These are phyloP conservation scores for Melanostigma gelatinosum DNA, from an alignment of 2,113 vertebrate species.

Conservation along the genomic window DNA sequence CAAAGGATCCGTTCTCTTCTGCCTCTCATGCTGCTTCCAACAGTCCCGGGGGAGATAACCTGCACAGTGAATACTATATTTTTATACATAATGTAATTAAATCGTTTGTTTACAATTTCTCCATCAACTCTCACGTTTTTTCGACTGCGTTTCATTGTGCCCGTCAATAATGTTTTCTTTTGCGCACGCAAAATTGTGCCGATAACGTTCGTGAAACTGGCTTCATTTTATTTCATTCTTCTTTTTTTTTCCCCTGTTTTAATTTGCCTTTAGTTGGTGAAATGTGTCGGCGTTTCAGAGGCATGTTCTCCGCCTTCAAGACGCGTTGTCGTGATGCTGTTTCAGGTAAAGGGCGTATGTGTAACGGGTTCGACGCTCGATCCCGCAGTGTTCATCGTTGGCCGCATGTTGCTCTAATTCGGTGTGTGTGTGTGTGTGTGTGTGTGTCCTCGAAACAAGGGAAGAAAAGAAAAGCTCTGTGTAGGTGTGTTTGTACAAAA, in stretches of 20 bases:
- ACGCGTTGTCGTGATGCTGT: slow-evolving; percentile 36
- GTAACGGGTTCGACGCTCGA: slow-evolving; percentile 28
- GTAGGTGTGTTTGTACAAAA: slow-evolving; percentile 53
- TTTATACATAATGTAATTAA: slow-evolving; percentile 79
- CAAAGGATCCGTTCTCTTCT: slow-evolving; percentile 34
- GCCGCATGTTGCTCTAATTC: slow-evolving; percentile 66
- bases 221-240: background rate
- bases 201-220: slow-evolving; percentile 17
- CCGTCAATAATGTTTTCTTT: slow-evolving; percentile 45
- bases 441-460: background rate
- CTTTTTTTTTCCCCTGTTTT: background rate
- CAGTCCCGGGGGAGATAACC: slow-evolving; percentile 46
- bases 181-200: slow-evolving; percentile 30
- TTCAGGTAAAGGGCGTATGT: slow-evolving; percentile 63
- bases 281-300: background rate
- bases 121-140: slow-evolving; percentile 25
- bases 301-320: slow-evolving; percentile 29
- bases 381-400: slow-evolving; percentile 70
- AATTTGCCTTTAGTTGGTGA: background rate
- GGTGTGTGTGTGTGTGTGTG: slow-evolving; percentile 46
- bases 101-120: slow-evolving; percentile 68
- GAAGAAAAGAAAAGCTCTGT: background rate
- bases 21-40: slow-evolving; percentile 56
- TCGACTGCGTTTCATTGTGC: slow-evolving; percentile 48
- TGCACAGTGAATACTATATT: slow-evolving; percentile 73